A percentile compares a stretch with the other conserved stretches of the same genome.
Evolutionary conservation across 1,140 invertebrate genomes (phyloP).

Genomic region (Neocloeon triangulifer): DNA sequence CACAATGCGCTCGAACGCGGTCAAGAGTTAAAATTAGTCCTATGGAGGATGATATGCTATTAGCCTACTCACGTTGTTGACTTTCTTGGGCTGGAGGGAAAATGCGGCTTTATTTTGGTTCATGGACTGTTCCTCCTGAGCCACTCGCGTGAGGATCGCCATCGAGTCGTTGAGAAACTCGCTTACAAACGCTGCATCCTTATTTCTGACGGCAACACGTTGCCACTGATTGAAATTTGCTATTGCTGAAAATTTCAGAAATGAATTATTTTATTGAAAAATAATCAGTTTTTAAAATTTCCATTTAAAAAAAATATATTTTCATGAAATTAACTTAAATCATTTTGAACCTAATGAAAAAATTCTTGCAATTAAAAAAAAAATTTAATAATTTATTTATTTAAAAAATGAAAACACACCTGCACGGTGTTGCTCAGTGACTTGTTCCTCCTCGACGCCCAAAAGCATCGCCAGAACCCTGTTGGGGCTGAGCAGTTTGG

Average conservation of each 20-base stretch:
- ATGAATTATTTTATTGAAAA: too few species aligned
- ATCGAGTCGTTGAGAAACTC: slow-evolving; percentile 54
- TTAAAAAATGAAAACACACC: slow-evolving; percentile 13
- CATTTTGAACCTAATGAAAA: neutral
- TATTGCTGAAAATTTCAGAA: slow-evolving; percentile 24
- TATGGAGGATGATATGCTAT: neutral
- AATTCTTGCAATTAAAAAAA: slow-evolving; percentile 6
- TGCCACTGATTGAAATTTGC: slow-evolving; percentile 50
- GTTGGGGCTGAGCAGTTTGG: slow-evolving; percentile 36
- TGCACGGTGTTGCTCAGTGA: slow-evolving; percentile 32
- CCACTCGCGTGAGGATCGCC: slow-evolving; percentile 39
- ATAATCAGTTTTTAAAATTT: too few species aligned
- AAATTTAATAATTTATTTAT: slow-evolving; percentile 4
- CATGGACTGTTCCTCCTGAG: slow-evolving; percentile 24
- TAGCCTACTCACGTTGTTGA: slow-evolving; percentile 46
- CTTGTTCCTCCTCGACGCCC: slow-evolving; percentile 37
- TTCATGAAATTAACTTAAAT: slow-evolving; percentile 7
- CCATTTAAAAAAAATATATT: slow-evolving; percentile 7
- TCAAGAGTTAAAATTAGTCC: neutral
- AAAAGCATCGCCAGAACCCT: slow-evolving; percentile 54
- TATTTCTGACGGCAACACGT: slow-evolving; percentile 47
- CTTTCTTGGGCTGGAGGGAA: slow-evolving; percentile 55
- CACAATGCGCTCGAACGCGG: neutral
- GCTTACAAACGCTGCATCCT: slow-evolving; percentile 57
- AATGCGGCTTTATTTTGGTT: slow-evolving; percentile 33